Percentiles rank a stretch among this genome's conserved stretches.
These are phyloP conservation scores for Choristoneura fumiferana DNA, from an alignment of 1,140 invertebrate species.

Conservation along the genomic window DNA sequence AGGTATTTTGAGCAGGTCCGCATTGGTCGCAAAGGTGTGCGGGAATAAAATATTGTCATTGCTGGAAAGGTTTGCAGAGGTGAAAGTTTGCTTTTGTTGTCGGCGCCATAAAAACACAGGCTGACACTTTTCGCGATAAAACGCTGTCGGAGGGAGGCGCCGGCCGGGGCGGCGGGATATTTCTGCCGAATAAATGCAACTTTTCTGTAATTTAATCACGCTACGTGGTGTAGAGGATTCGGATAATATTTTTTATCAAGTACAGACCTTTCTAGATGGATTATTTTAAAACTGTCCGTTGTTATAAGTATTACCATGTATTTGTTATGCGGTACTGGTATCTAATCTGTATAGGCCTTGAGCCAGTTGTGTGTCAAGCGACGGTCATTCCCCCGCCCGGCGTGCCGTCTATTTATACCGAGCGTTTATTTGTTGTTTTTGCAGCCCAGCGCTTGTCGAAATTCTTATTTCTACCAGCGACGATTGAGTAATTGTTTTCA, in stretches of 20 bases:
- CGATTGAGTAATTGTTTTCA: constrained; percentile 59
- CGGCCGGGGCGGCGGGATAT: constrained; percentile 20
- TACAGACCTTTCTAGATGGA: neutral
- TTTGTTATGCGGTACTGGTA: constrained; percentile 68
- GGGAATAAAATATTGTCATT: constrained; percentile 52
- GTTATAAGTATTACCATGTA: constrained; percentile 22
- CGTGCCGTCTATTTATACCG: constrained; percentile 68
- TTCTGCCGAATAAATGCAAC: constrained; percentile 39
- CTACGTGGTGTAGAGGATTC: constrained; percentile 23
- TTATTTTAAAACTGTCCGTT: constrained; percentile 51
- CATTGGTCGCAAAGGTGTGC: neutral
- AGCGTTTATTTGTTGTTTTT: constrained; percentile 72
- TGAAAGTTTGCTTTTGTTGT: constrained; percentile 61
- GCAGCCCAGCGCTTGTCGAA: constrained; percentile 46
- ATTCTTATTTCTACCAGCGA: constrained; percentile 48
- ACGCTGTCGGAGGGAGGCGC: constrained; percentile 47
- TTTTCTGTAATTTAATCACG: constrained; percentile 57
- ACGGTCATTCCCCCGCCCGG: constrained; percentile 68
- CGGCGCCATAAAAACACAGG: constrained; percentile 51
- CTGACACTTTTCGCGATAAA: constrained; percentile 66
- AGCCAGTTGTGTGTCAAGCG: constrained; percentile 73
- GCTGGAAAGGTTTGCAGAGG: constrained; percentile 47
- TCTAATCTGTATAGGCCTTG: constrained; percentile 74
- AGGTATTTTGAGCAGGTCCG: neutral
- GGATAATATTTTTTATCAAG: no score